Base-by-base conservation (phyloP, 2,797 vertebrate genomes). In the Helostoma temminkii region DNA sequence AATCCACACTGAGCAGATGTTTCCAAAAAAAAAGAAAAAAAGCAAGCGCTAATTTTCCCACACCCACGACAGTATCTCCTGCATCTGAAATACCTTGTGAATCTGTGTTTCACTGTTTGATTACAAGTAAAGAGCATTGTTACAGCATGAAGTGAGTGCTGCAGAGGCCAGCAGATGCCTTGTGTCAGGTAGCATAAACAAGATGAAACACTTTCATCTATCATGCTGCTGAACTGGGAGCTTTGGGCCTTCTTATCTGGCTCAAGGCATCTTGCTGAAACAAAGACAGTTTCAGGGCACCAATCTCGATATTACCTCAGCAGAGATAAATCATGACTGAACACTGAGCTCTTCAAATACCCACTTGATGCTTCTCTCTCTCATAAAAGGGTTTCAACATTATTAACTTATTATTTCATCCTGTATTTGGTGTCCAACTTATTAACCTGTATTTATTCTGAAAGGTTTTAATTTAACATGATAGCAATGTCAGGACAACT, bases 141-240 rank as follows among this genome's bases (percentile, higher is more conserved):
- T 83, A 77, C 83, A 64, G 66, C 76, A 53, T 53, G 60, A 73
- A 76, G 80, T 47, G 62, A 83, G 54, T 1, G 49, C 72, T 72
- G 54, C 80, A 50, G 71, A 78, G 87, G 63, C 82, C 75, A 78
- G 82, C 91, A 93, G 91, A 94, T 94, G 92, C 88, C 82, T 90
- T 71, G 66, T 83, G 89, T 94, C 91, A 88, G 80, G 82, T 88
- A 92, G 85, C 89, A 89, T 92, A 94, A 94, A 93, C 92, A 92
- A 87, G 78, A 80, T 64, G 48, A 78, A 91, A 89, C 83, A 78
- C 82, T 91, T 92, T 89, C 90, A 92, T 93, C 89, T 87, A 92
- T 94, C 90, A 92, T 61, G 76, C 75, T 55, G 85, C 82, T 81
- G 85, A 88, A 84, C 77, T 76, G 66, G 68, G 75, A 82, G 77